Conservation (phyloP, 2,888 invertebrate species). For the Caenorhabditis wallacei region DNA sequence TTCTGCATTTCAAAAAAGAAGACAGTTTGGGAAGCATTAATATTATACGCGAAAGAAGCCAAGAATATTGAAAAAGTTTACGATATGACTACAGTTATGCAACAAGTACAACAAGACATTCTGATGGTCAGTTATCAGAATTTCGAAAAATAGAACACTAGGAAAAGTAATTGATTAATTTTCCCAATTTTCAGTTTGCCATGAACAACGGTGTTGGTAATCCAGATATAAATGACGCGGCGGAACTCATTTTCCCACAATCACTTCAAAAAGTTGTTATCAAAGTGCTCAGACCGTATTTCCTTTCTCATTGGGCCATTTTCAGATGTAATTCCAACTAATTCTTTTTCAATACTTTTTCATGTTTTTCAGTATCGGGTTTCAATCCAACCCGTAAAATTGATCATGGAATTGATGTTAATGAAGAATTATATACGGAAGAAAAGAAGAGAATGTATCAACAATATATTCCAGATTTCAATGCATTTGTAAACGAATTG, state of each 20-base stretch:
- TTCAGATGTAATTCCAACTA: conserved; percentile 12
- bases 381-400: conserved; percentile 28
- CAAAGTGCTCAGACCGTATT: conserved; percentile 48
- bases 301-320: conserved; percentile 49
- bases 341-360: background rate
- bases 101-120: conserved; percentile 43
- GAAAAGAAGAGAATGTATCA: conserved; percentile 12
- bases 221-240: conserved; percentile 34
- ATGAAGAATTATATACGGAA: conserved; percentile 2
- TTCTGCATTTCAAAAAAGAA: conserved; percentile 41
- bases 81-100: conserved; percentile 52
- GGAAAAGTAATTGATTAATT: background rate
- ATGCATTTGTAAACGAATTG: conserved; percentile 46
- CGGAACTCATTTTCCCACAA: conserved; percentile 52
- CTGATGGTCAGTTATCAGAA: conserved; percentile 25
- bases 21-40: conserved; percentile 43
- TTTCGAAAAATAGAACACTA: background rate
- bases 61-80: conserved; percentile 51
- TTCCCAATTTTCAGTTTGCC: conserved; percentile 24
- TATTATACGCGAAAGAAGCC: conserved; percentile 22
- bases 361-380: conserved; percentile 21
- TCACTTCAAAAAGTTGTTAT: conserved; percentile 34
- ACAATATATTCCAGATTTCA: conserved; percentile 44
- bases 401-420: conserved; percentile 34
- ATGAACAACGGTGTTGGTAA: conserved; percentile 16